A percentile compares a stretch with the other conserved stretches of the same genome.
Evolutionary conservation across 1,140 invertebrate genomes (phyloP).

Genomic region (Calephelis nemesis): DNA sequence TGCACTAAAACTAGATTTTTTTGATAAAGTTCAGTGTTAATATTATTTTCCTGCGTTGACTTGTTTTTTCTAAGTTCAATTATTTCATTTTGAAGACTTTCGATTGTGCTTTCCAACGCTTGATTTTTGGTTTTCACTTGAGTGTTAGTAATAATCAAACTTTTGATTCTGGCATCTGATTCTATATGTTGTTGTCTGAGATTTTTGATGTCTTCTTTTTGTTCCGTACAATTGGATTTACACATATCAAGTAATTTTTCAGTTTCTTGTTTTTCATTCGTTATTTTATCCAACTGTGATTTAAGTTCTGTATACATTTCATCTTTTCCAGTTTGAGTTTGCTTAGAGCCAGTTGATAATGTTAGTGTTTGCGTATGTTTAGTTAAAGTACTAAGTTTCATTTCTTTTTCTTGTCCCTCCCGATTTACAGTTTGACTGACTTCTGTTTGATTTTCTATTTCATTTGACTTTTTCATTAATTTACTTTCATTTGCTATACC

Average conservation of each 20-base stretch:
- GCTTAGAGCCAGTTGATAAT: conserved; percentile 24
- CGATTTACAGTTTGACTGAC: background rate
- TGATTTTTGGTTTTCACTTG: conserved; percentile 50
- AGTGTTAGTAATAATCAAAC: conserved; percentile 38
- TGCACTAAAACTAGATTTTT: conserved; percentile 55
- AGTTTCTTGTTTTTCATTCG: conserved; percentile 38
- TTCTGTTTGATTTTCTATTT: background rate
- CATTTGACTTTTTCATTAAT: background rate
- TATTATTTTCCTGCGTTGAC: conserved; percentile 35
- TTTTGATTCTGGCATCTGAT: conserved; percentile 45
- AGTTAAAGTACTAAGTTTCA: background rate
- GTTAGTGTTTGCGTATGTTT: background rate
- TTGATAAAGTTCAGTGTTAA: conserved; percentile 37
- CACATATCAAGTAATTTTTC: conserved; percentile 43
- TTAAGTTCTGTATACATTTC: conserved; percentile 34
- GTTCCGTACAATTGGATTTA: conserved; percentile 35
- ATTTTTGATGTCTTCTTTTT: conserved; percentile 42
- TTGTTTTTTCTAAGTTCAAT: conserved; percentile 41
- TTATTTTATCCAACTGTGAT: conserved; percentile 36
- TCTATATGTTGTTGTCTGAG: conserved; percentile 46
- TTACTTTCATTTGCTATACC: conserved; percentile 11
- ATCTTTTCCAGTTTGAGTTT: conserved; percentile 52
- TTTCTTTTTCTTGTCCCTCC: background rate
- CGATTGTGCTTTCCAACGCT: conserved; percentile 39
- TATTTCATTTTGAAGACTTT: conserved; percentile 47